Evolutionary conservation across 2,888 invertebrate genomes (phyloP).

Genomic region (Scaptomyza tumidula): DNA sequence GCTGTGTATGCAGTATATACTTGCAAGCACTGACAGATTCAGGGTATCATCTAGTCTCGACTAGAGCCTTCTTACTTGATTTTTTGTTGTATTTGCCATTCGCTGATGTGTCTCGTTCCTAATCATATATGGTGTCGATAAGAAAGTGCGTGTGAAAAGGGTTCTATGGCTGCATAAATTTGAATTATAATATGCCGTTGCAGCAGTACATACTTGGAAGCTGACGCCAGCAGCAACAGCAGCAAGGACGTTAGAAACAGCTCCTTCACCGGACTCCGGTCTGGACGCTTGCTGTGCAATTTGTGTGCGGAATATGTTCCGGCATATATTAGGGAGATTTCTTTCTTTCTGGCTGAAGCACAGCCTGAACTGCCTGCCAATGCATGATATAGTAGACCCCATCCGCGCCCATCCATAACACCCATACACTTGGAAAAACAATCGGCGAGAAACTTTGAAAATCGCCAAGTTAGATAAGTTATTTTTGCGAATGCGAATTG

Average conservation of each 20-base stretch:
- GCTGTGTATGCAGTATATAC: too few species aligned
- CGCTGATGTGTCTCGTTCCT: slow-evolving; percentile 39
- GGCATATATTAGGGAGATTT: slow-evolving; percentile 84
- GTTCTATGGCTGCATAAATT: slow-evolving; percentile 77
- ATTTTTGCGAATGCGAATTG: background rate
- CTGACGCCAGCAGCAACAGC: slow-evolving; percentile 33
- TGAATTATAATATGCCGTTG: slow-evolving; percentile 77
- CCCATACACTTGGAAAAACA: slow-evolving; percentile 8
- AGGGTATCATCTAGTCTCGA: too few species aligned
- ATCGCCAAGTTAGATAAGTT: background rate
- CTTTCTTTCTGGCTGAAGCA: slow-evolving; percentile 58
- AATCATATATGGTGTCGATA: slow-evolving; percentile 76
- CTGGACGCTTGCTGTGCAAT: slow-evolving; percentile 79
- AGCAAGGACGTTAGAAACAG: background rate
- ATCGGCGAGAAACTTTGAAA: background rate
- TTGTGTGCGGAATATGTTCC: slow-evolving; percentile 85
- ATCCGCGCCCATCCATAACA: background rate
- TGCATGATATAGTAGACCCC: slow-evolving; percentile 68
- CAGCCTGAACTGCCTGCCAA: slow-evolving; percentile 70
- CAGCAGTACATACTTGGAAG: slow-evolving; percentile 34
- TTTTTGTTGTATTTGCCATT: slow-evolving; percentile 39
- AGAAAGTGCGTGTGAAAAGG: slow-evolving; percentile 78
- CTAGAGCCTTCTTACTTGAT: too few species aligned
- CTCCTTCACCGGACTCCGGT: slow-evolving; percentile 34
- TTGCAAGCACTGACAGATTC: too few species aligned